A percentile compares a stretch with the other conserved stretches of the same genome.
Conservation (phyloP, 1,140 invertebrate genomes). For the Camponotus pennsylvanicus region DNA sequence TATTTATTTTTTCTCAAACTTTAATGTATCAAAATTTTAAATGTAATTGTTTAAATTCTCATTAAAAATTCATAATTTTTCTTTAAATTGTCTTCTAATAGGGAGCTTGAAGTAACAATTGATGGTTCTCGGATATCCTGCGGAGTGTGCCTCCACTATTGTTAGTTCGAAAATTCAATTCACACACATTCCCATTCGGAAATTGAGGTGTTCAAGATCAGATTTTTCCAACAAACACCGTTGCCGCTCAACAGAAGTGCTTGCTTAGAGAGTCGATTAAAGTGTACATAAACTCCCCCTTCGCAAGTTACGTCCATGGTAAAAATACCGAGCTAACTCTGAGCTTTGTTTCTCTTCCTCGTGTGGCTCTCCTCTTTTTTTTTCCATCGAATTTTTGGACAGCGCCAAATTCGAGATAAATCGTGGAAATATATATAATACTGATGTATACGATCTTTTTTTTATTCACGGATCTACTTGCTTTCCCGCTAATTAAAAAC, state of each 20-base stretch:
- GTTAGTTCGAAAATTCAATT: conserved; percentile 43
- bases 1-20: not conserved
- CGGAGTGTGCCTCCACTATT: not conserved
- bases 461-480: not conserved
- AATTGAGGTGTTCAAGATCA: conserved; percentile 36
- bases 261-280: conserved; percentile 35
- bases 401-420: conserved; percentile 48
- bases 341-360: not conserved
- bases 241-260: not conserved
- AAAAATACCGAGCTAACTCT: not conserved
- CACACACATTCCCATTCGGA: conserved; percentile 22
- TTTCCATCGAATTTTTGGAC: conserved; percentile 4
- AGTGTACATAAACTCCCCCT: conserved; percentile 33
- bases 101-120: not conserved
- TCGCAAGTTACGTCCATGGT: conserved; percentile 29
- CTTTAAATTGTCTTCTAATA: too few species aligned
- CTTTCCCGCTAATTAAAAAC: not conserved
- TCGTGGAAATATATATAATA: conserved; percentile 18
- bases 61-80: not conserved
- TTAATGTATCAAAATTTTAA: conserved; percentile 4
- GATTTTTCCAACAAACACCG: conserved; percentile 40
- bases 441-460: conserved; percentile 29
- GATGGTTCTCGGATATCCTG: not conserved
- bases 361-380: not conserved
- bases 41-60: not conserved